Evolutionary conservation across 1,140 invertebrate species (phyloP).

Genomic region (Phymorhynchus buccinoides): DNA sequence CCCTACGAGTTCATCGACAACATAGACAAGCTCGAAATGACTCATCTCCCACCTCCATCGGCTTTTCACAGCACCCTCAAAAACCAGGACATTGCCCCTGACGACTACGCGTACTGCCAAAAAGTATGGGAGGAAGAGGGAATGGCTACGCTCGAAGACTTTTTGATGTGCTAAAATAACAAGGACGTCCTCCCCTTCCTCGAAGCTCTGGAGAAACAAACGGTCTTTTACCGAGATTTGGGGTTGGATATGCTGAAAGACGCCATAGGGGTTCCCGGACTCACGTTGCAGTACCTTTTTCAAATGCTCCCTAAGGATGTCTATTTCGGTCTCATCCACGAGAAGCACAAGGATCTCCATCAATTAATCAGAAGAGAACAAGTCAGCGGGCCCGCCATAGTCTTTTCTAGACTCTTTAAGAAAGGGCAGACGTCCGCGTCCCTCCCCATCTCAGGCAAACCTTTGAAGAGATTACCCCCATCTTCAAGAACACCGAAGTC

Average conservation of each 20-base stretch:
- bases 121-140: conserved; percentile 43
- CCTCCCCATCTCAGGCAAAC: conserved; percentile 30
- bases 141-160: conserved; percentile 46
- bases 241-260: conserved; percentile 50
- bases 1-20: conserved; percentile 48
- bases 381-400: conserved; percentile 42
- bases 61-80: conserved; percentile 45
- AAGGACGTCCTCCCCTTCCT: conserved; percentile 44
- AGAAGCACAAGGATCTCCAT: conserved; percentile 44
- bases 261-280: conserved; percentile 47
- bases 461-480: conserved; percentile 43
- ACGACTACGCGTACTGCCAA: conserved; percentile 41
- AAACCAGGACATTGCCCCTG: conserved; percentile 40
- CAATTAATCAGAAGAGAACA: conserved; percentile 41
- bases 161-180: conserved; percentile 50
- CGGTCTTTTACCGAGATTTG: conserved; percentile 35
- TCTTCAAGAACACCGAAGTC: conserved; percentile 44
- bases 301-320: conserved; percentile 16
- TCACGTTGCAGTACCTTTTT: conserved; percentile 45
- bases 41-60: conserved; percentile 34
- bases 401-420: conserved; percentile 51
- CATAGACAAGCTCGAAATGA: conserved; percentile 32
- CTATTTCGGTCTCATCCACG: conserved; percentile 40
- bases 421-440: conserved; percentile 42
- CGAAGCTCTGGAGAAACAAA: conserved; percentile 40